Conservation (phyloP, 2,888 invertebrate genomes). For the Dicyrtoma fusca region DNA sequence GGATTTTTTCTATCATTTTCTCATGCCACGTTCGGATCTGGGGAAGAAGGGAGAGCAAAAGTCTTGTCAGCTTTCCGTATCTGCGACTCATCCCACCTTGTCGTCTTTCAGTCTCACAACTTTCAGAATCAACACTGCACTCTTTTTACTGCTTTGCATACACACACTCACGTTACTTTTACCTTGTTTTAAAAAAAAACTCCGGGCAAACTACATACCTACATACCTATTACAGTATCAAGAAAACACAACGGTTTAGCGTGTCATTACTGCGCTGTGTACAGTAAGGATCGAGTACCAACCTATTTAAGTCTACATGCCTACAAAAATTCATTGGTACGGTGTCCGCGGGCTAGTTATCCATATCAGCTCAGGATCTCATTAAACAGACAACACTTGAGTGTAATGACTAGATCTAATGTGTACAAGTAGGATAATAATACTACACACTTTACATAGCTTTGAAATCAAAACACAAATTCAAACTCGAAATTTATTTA, state of each 20-base stretch:
- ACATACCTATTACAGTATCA: slow-evolving; percentile 9
- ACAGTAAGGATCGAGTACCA: no score
- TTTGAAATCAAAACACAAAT: no score
- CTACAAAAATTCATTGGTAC: no score
- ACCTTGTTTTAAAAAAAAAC: background rate
- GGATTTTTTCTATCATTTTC: background rate
- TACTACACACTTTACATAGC: no score
- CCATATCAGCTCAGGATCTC: no score
- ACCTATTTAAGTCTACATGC: no score
- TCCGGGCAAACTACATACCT: background rate
- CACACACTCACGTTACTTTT: background rate
- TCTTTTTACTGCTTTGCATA: background rate
- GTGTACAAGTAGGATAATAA: no score
- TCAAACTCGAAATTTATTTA: no score
- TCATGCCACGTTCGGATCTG: background rate
- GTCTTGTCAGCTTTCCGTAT: slow-evolving; percentile 5
- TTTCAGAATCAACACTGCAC: background rate
- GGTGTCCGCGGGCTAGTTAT: no score
- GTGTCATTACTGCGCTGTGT: no score
- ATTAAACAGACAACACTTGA: no score
- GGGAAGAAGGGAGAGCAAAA: background rate
- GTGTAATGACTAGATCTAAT: no score
- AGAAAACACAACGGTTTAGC: background rate
- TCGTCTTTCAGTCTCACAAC: background rate
- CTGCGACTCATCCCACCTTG: slow-evolving; percentile 24